These are phyloP conservation scores for Mycteria americana DNA, from an alignment of 2,797 vertebrate species.

Conservation along the genomic window DNA sequence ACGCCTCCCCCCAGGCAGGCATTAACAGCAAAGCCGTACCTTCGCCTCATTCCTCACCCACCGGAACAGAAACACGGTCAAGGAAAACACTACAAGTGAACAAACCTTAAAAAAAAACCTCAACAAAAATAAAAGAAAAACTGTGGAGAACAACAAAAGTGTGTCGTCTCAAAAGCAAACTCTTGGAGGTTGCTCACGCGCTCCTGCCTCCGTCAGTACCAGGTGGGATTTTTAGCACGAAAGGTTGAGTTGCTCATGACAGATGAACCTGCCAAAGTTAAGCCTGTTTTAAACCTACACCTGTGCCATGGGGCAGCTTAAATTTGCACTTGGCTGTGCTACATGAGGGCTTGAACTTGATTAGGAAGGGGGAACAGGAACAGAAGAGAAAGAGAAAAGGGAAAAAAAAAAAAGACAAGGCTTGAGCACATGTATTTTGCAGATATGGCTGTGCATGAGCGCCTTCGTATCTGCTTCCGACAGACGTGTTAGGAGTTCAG, in stretches of 20 bases:
- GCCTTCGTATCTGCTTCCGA: not conserved
- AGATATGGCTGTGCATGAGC: not conserved
- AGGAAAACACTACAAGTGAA: not conserved
- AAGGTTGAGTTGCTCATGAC: not conserved
- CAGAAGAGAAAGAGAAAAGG: not conserved
- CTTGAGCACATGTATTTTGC: not conserved
- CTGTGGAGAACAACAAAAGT: not conserved
- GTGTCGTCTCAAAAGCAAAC: not conserved
- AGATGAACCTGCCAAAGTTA: not conserved
- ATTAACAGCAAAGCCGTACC: not conserved
- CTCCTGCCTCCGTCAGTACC: not conserved
- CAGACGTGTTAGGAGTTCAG: not conserved
- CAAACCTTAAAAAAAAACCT: not conserved
- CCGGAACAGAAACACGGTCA: not conserved
- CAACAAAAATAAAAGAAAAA: not conserved
- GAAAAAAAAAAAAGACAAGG: not conserved
- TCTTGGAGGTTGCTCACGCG: not conserved
- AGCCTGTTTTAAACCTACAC: not conserved
- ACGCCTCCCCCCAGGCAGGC: accelerated
- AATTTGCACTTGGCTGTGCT: not conserved
- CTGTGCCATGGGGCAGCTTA: not conserved
- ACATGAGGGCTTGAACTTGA: not conserved
- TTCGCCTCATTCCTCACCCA: not conserved
- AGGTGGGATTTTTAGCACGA: not conserved
- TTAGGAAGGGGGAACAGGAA: not conserved